Evolutionary conservation across 1,140 invertebrate species (phyloP), one percentile per base, ranked within the genome.

Genomic region (Cydia strobilella): DNA sequence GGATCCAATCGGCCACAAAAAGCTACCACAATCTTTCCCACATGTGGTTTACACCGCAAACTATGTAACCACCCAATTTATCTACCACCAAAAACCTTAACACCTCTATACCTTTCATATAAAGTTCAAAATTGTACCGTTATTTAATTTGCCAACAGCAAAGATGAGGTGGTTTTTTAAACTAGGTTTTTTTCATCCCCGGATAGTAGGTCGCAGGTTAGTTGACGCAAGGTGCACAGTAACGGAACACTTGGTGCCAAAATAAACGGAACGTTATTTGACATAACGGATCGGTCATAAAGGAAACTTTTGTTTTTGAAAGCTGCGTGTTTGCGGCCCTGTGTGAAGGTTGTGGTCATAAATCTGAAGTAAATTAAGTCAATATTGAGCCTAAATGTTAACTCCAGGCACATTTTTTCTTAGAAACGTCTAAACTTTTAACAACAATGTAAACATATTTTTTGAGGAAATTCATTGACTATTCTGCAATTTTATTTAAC

Each of bases 131-230:
- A 25, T 20, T n/a, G 27, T 31, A 15, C 12, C 39, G 23, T 10
- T 75, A 77, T 74, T 74, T 18, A 4, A 12, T 23, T 35, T 5
- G 71, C n/a, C 15, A 51, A 75, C 51, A 7, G 62, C 62, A 74
- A 23, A 12, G 73, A 54, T 54, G 73, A 75, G 74, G 65, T 77
- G 77, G 74, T 72, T 72, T 59, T 59, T 59, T 59, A 72, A 75
- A 74, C 73, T 77, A 79, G 35, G 74, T 77, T 90, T 92, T 92
- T 91, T 91, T 88, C 45, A 45, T 45, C 74, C 80, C 82, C 83
- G 87, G 87, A 86, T 88, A 89, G 89, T 90, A 90, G 89, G 87
- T 90, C 87, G 87, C 90, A 92, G 90, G 90, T 92, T 91, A 90
- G 54, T 90, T 90, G 83, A 83, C 76, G 90, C 90, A 92, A 92